phyloP scores from a whole-genome alignment of 2,797 vertebrate genomes.

The Gallinago solitaria region DNA sequence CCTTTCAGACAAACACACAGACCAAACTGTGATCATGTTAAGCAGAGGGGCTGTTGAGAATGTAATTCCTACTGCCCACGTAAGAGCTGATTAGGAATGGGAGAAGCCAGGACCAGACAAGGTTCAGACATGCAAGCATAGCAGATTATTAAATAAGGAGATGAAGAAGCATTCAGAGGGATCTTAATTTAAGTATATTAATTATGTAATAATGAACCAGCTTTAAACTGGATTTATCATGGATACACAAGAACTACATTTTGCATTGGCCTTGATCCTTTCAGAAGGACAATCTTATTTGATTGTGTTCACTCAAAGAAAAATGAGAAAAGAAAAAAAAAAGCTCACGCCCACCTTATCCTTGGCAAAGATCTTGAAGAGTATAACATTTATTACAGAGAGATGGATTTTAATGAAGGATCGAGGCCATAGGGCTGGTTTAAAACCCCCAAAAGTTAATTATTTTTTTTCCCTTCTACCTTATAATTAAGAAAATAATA shows the following conservation, averaged over 20 bases:
- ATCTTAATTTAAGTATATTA: constrained; percentile 48
- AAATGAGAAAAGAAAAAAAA: not conserved
- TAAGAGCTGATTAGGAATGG: constrained; percentile 33
- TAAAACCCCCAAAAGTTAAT: not conserved
- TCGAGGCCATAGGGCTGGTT: not conserved
- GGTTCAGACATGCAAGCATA: constrained; percentile 50
- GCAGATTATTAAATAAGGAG: constrained; percentile 57
- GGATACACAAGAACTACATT: constrained; percentile 4
- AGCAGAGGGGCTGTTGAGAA: not conserved
- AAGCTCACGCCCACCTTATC: not conserved
- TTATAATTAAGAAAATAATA: not conserved
- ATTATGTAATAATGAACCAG: constrained; percentile 37
- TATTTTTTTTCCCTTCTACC: not conserved
- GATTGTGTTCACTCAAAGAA: not conserved
- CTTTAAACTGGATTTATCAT: constrained; percentile 18
- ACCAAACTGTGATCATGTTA: not conserved
- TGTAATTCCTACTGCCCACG: not conserved
- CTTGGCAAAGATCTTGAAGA: not conserved
- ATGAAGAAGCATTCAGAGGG: constrained; percentile 33
- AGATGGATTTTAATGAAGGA: not conserved
- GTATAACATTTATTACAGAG: not conserved
- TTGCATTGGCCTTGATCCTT: not conserved
- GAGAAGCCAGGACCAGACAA: constrained; percentile 38
- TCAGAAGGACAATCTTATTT: not conserved
- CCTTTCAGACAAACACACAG: constrained; percentile 5